Conservation (phyloP, 2,113 vertebrate genomes). For the Mus pahari region DNA sequence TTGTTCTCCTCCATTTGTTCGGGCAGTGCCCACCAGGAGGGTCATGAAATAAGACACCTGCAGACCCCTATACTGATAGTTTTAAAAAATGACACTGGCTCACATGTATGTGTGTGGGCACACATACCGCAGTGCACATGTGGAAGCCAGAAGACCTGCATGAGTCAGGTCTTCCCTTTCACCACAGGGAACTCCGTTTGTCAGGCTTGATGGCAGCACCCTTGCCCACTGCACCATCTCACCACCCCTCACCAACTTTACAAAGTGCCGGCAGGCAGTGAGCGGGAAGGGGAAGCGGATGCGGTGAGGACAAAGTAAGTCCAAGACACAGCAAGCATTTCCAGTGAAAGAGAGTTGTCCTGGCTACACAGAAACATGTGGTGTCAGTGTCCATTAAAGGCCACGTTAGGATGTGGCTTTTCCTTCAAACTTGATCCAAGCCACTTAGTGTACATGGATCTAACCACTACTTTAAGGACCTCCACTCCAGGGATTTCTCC, state of each 20-base stretch:
- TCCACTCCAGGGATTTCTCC: constrained; percentile 44
- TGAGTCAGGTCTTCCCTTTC: neutral
- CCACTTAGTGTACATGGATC: neutral
- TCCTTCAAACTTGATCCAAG: neutral
- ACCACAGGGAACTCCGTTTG: too few species aligned
- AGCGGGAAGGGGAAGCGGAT: neutral
- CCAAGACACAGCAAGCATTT: neutral
- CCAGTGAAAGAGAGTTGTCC: neutral
- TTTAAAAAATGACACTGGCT: neutral
- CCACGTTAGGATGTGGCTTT: neutral
- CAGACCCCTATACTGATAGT: neutral
- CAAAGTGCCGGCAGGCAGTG: neutral
- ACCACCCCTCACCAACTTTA: too few species aligned
- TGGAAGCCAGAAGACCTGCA: neutral
- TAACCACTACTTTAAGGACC: constrained; percentile 41
- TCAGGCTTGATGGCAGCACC: neutral
- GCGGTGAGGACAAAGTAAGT: neutral
- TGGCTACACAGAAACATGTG: neutral
- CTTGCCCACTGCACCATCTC: neutral
- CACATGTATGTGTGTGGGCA: neutral
- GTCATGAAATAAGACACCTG: neutral
- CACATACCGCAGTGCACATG: neutral
- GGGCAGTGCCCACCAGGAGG: neutral
- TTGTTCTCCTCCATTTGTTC: neutral
- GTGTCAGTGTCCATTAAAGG: constrained; percentile 2